Evolutionary conservation across 2,888 invertebrate species (phyloP).

Genomic region (Apotomis betuletana): DNA sequence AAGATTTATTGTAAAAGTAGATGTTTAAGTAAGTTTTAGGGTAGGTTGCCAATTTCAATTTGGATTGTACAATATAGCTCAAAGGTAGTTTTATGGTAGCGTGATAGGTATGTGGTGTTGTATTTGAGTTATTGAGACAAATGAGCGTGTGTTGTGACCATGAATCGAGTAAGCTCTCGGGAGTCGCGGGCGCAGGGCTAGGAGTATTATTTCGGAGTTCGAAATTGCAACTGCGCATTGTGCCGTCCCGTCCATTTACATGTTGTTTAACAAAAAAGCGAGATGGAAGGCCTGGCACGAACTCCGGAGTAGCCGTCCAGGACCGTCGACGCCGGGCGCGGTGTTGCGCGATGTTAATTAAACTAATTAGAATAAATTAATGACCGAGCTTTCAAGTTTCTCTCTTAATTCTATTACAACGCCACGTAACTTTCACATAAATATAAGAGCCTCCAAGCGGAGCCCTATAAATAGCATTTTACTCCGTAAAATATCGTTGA

Average conservation of each 20-base stretch:
- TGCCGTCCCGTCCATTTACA: no score
- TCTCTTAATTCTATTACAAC: constrained; percentile 50
- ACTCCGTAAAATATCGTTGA: constrained; percentile 28
- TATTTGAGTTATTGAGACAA: constrained; percentile 47
- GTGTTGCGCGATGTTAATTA: constrained; percentile 72
- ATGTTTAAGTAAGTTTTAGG: constrained; percentile 36
- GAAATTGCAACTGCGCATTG: no score
- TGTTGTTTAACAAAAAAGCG: no score
- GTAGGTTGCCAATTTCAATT: constrained; percentile 27
- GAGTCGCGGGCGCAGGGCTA: constrained; percentile 39
- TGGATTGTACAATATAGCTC: constrained; percentile 34
- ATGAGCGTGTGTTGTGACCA: constrained; percentile 47
- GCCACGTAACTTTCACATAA: constrained; percentile 54
- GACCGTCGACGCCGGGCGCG: constrained; percentile 35
- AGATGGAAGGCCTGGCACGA: no score
- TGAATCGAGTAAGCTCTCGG: constrained; percentile 40
- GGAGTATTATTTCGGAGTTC: no score
- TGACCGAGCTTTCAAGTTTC: constrained; percentile 64
- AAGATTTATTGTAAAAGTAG: constrained; percentile 54
- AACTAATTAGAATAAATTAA: constrained; percentile 71
- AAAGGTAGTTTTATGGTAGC: constrained; percentile 24
- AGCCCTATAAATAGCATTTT: constrained; percentile 45
- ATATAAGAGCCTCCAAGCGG: constrained; percentile 50
- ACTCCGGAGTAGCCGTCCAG: no score
- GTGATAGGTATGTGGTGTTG: constrained; percentile 27